Evolutionary conservation across 2,113 vertebrate species (phyloP).

Genomic region (Bostrychus sinensis): DNA sequence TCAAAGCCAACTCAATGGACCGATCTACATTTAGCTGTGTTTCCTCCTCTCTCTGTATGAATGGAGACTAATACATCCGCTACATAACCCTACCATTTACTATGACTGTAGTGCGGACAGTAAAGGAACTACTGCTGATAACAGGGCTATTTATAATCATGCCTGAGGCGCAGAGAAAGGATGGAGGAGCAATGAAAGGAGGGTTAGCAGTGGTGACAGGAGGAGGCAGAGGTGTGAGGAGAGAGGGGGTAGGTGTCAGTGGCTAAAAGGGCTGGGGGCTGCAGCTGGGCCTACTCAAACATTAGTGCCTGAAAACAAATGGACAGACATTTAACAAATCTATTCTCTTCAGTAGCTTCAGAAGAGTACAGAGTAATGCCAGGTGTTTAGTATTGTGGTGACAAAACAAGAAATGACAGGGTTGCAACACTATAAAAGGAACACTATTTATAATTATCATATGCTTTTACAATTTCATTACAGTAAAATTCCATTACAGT

Average conservation of each 20-base stretch:
- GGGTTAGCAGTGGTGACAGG: constrained; percentile 35
- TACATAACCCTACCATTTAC: constrained; percentile 38
- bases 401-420: background rate
- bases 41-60: constrained; percentile 10
- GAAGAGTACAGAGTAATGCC: background rate
- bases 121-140: constrained; percentile 49
- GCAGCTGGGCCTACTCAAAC: constrained; percentile 38
- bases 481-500: no score
- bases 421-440: no score
- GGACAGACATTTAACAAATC: background rate
- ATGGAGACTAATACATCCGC: constrained; percentile 40
- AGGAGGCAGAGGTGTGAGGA: constrained; percentile 23
- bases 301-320: constrained; percentile 17
- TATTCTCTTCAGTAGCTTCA: background rate
- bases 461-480: no score
- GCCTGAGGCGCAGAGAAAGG: constrained; percentile 15
- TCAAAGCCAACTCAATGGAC: constrained; percentile 33
- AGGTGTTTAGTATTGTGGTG: no score
- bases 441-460: no score
- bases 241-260: constrained; percentile 10
- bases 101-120: constrained; percentile 30
- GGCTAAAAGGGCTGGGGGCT: constrained; percentile 20
- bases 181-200: constrained; percentile 12
- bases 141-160: constrained; percentile 63
- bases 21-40: constrained; percentile 34